Conservation (phyloP, 2,797 vertebrate genomes). For the Remorina albescens region DNA sequence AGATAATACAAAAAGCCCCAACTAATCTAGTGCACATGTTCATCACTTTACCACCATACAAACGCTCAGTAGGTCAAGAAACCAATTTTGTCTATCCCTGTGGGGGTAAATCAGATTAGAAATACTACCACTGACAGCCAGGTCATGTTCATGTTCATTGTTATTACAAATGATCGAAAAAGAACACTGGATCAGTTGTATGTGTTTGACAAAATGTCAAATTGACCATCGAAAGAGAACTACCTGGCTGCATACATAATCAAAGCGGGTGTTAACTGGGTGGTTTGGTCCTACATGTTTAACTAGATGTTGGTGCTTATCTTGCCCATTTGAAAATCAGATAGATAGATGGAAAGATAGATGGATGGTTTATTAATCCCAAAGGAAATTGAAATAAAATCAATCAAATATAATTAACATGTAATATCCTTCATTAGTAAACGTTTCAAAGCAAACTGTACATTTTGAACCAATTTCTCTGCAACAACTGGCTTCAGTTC, state of each 20-base stretch:
- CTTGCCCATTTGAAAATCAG: conserved; percentile 9
- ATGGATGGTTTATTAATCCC: no score
- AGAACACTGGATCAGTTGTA: no score
- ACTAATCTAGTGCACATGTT: conserved; percentile 5
- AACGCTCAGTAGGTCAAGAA: conserved; percentile 11
- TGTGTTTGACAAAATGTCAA: no score
- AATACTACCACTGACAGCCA: conserved; percentile 3
- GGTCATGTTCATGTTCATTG: conserved; percentile 13
- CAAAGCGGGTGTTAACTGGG: neutral
- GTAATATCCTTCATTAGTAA: conserved; percentile 13
- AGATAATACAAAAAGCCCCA: conserved; percentile 16
- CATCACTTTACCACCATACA: neutral
- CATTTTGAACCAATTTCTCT: conserved; percentile 1
- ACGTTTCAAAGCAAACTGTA: conserved; percentile 13
- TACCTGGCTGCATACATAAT: neutral
- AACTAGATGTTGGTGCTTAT: neutral
- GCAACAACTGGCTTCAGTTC: neutral
- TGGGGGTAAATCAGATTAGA: conserved; percentile 12
- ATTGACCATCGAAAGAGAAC: no score
- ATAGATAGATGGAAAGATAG: no score
- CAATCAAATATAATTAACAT: no score
- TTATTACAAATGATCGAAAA: no score
- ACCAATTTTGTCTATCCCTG: conserved; percentile 2
- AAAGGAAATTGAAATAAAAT: no score
- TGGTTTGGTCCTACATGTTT: conserved; percentile 18